Conservation (phyloP, 2,113 vertebrate genomes). For the Corythornis vintsioides region DNA sequence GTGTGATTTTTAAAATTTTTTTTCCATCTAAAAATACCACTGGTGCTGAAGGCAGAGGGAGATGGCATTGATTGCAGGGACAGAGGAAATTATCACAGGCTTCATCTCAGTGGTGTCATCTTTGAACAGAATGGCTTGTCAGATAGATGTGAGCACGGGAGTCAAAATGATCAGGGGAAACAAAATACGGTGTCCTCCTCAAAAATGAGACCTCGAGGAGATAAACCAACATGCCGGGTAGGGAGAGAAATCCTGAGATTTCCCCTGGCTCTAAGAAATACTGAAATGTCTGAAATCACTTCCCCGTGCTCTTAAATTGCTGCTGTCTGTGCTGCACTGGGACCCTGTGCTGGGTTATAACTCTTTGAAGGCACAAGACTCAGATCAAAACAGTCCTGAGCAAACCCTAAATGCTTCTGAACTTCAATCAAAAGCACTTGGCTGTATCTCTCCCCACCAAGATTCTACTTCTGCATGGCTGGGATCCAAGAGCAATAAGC, state of each 20-base stretch:
- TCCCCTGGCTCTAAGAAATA: not conserved
- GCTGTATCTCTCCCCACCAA: rapidly evolving
- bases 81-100: not conserved
- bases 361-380: not conserved
- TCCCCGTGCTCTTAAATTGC: not conserved
- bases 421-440: not conserved
- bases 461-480: not conserved
- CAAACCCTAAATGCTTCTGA: not conserved
- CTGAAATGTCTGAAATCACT: not conserved
- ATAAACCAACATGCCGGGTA: not conserved
- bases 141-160: not conserved
- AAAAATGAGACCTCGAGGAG: not conserved
- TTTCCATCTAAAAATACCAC: not conserved
- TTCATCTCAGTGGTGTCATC: not conserved
- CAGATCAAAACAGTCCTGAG: not conserved
- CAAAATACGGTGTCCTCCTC: not conserved
- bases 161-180: not conserved
- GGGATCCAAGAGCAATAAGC: rapidly evolving
- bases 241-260: not conserved
- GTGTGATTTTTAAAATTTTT: not conserved
- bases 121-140: not conserved
- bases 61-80: not conserved
- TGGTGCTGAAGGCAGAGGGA: not conserved
- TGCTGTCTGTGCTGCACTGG: rapidly evolving
- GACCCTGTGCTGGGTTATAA: rapidly evolving